phyloP scores from a whole-genome alignment of 1,140 invertebrate species.

The Gryon sp. region DNA sequence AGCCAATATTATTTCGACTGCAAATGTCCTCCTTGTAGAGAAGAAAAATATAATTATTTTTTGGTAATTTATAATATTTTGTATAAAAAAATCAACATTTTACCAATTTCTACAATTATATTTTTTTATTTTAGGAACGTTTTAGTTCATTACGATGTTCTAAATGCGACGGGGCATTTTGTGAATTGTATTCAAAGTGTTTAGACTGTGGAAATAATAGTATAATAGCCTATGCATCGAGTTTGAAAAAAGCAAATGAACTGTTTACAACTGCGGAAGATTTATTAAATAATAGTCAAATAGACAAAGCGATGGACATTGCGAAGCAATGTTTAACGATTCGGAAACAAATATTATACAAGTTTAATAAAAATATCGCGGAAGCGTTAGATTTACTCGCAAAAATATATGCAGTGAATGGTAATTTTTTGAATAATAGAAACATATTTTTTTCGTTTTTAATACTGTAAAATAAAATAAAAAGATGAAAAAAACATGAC shows the following conservation, averaged over 20 bases:
- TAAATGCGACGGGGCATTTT: constrained; percentile 70
- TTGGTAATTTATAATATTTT: constrained; percentile 72
- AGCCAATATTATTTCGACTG: constrained; percentile 88
- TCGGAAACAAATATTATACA: constrained; percentile 76
- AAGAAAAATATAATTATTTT: constrained; percentile 77
- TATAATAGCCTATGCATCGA: constrained; percentile 56
- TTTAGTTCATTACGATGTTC: constrained; percentile 74
- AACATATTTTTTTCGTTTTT: neutral
- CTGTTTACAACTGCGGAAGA: constrained; percentile 65
- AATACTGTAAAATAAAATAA: neutral
- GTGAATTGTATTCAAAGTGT: constrained; percentile 56
- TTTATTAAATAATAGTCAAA: constrained; percentile 45
- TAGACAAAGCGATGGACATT: constrained; percentile 64
- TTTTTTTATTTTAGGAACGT: constrained; percentile 67
- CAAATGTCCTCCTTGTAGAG: constrained; percentile 82
- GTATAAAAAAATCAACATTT: neutral
- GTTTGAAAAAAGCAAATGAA: constrained; percentile 74
- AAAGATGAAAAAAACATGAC: neutral
- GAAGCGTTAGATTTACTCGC: constrained; percentile 79
- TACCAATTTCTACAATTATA: neutral
- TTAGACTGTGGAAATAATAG: constrained; percentile 67
- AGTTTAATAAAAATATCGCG: constrained; percentile 78
- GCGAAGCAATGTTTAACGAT: constrained; percentile 75
- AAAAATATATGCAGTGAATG: constrained; percentile 77
- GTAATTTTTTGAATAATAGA: constrained; percentile 68